phyloP scores from a whole-genome alignment of 2,888 invertebrate genomes.

The Sceliomorpha sp. region DNA sequence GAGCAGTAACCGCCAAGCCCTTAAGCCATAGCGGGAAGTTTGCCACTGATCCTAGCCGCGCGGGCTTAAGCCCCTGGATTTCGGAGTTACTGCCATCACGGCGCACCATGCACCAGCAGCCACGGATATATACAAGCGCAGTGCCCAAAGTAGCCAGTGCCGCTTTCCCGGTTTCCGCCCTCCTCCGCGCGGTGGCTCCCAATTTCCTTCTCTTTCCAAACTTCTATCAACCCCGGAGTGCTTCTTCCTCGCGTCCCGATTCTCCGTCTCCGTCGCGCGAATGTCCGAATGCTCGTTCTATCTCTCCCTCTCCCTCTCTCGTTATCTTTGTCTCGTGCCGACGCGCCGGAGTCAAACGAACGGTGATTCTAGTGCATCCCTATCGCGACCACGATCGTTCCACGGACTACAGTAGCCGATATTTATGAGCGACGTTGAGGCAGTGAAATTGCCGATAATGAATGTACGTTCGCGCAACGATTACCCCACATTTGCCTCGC shows the following conservation, averaged over 20 bases:
- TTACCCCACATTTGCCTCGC: too few relatives aligned
- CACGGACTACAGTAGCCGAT: conserved; percentile 66
- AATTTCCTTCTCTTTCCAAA: conserved; percentile 53
- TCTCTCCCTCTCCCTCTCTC: conserved; percentile 55
- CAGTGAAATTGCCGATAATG: conserved; percentile 77
- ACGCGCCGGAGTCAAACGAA: conserved; percentile 36
- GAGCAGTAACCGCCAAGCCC: conserved; percentile 79
- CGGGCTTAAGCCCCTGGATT: conserved; percentile 72
- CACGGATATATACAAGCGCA: conserved; percentile 66
- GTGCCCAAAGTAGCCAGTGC: conserved; percentile 61
- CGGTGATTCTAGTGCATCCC: conserved; percentile 72
- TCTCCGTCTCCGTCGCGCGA: conserved; percentile 2
- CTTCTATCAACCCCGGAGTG: conserved; percentile 22
- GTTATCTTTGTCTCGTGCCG: conserved; percentile 7
- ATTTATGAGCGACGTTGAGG: conserved; percentile 72
- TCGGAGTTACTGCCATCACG: conserved; percentile 79
- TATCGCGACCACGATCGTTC: conserved; percentile 76
- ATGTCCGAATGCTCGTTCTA: conserved; percentile 46
- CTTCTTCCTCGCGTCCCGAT: conserved; percentile 26
- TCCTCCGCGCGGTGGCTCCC: conserved; percentile 32
- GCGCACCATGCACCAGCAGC: conserved; percentile 75
- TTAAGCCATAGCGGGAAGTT: conserved; percentile 80
- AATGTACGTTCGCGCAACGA: conserved; percentile 62
- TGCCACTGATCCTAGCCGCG: conserved; percentile 79
- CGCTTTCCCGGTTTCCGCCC: conserved; percentile 55